These are phyloP conservation scores for Drosophila algonquin DNA, from an alignment of 2,888 invertebrate genomes.

Conservation along the genomic window DNA sequence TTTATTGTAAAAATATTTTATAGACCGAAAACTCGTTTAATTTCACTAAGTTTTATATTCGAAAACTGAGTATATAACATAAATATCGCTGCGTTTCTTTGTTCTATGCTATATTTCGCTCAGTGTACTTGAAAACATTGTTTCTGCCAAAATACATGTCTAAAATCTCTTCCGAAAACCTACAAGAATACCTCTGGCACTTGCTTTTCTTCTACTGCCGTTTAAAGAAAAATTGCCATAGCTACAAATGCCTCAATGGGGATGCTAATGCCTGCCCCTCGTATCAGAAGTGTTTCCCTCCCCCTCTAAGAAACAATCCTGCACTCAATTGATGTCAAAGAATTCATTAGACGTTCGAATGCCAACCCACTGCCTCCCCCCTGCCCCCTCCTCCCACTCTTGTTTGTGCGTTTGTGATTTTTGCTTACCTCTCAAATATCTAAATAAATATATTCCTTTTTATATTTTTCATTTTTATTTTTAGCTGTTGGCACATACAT, in stretches of 20 bases:
- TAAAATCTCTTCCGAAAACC: too few species aligned
- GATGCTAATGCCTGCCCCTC: background rate
- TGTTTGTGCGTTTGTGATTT: background rate
- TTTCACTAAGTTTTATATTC: too few species aligned
- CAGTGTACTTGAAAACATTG: too few species aligned
- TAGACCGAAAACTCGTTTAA: too few species aligned
- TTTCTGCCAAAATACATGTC: too few species aligned
- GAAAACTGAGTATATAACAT: too few species aligned
- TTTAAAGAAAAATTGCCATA: background rate
- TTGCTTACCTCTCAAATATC: constrained; percentile 6
- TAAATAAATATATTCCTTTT: constrained; percentile 28
- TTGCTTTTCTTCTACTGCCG: too few species aligned
- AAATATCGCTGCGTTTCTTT: too few species aligned
- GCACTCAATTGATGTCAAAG: constrained; percentile 22
- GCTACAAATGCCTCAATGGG: background rate
- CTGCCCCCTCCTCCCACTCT: background rate
- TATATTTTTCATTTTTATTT: constrained; percentile 2
- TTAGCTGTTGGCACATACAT: constrained; percentile 2
- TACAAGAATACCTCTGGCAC: too few species aligned
- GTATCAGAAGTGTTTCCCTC: background rate
- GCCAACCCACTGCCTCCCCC: background rate
- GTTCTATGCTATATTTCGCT: too few species aligned
- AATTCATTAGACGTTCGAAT: constrained; percentile 15
- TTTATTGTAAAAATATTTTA: too few species aligned
- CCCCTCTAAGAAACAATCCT: background rate